Percentiles rank a stretch among this genome's conserved stretches.
phyloP scores from a whole-genome alignment of 2,113 vertebrate genomes.

The Fulmarus glacialis region DNA sequence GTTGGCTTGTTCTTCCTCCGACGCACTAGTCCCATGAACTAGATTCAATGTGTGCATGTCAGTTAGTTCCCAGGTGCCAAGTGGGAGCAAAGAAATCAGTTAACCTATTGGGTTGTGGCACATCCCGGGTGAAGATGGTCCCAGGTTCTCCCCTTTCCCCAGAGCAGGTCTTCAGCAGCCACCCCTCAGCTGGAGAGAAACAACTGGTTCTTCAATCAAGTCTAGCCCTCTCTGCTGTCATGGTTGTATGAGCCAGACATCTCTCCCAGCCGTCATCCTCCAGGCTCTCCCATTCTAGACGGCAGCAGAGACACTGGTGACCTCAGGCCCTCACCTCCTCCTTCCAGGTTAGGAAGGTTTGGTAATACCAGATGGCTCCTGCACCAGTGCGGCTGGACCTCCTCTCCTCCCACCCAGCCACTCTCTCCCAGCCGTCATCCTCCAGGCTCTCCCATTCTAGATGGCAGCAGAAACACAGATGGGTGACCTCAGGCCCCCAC shows the following conservation, averaged over 20 bases:
- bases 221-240: not conserved
- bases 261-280: not conserved
- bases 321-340: not conserved
- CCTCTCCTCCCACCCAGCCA: not conserved
- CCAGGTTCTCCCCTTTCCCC: not conserved
- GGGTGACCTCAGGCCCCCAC: not conserved
- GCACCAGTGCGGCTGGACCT: not conserved
- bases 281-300: not conserved
- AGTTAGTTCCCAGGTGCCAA: not conserved
- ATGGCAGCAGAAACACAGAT: not conserved
- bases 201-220: not conserved
- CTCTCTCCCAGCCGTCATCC: too few relatives aligned
- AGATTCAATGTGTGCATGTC: not conserved
- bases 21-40: not conserved
- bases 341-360: not conserved
- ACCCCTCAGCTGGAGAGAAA: not conserved
- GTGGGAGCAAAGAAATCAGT: not conserved
- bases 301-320: not conserved
- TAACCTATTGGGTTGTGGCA: accelerated
- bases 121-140: not conserved
- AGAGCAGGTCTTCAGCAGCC: not conserved
- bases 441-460: not conserved
- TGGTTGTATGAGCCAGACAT: not conserved
- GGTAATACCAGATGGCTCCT: not conserved
- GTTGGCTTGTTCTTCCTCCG: not conserved